These are phyloP conservation scores for Drosophila grimshawi DNA, from an alignment of 1,140 invertebrate species.

Conservation along the genomic window DNA sequence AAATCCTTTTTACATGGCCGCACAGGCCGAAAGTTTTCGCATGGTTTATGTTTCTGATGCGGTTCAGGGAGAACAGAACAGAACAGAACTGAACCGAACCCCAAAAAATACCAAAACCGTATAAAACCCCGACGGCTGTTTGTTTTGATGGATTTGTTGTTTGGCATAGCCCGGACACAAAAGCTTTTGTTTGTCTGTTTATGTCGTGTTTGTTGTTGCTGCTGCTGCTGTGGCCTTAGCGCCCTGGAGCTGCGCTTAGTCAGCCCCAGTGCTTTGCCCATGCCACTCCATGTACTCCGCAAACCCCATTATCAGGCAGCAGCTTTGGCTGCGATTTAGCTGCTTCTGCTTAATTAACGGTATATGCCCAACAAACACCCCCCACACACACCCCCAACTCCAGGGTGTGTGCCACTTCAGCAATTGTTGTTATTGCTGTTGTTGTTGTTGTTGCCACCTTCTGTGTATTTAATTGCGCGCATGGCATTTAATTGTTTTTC, in stretches of 20 bases:
- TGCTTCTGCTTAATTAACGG: constrained; percentile 79
- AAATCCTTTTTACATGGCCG: constrained; percentile 83
- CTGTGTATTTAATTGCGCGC: constrained; percentile 82
- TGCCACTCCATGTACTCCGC: not conserved
- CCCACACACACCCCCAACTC: constrained; percentile 36
- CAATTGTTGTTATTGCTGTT: constrained; percentile 28
- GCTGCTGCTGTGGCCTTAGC: constrained; percentile 48
- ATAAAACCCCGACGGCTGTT: constrained; percentile 70
- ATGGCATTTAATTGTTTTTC: constrained; percentile 84
- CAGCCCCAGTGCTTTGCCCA: constrained; percentile 1
- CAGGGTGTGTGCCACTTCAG: constrained; percentile 63
- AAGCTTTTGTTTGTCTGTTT: constrained; percentile 79
- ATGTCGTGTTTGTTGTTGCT: constrained; percentile 71
- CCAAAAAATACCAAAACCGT: constrained; percentile 46
- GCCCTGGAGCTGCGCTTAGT: constrained; percentile 55
- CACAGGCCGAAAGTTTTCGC: constrained; percentile 58
- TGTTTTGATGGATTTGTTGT: constrained; percentile 82
- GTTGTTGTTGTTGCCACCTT: constrained; percentile 73
- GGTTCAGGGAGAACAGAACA: constrained; percentile 33
- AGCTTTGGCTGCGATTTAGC: constrained; percentile 23
- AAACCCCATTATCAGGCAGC: constrained; percentile 10
- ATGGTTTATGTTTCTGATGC: constrained; percentile 28
- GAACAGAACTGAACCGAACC: constrained; percentile 2
- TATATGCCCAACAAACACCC: constrained; percentile 44
- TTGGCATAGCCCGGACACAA: constrained; percentile 47